phyloP scores from a whole-genome alignment of 2,113 vertebrate species.

The Barbus barbus region DNA sequence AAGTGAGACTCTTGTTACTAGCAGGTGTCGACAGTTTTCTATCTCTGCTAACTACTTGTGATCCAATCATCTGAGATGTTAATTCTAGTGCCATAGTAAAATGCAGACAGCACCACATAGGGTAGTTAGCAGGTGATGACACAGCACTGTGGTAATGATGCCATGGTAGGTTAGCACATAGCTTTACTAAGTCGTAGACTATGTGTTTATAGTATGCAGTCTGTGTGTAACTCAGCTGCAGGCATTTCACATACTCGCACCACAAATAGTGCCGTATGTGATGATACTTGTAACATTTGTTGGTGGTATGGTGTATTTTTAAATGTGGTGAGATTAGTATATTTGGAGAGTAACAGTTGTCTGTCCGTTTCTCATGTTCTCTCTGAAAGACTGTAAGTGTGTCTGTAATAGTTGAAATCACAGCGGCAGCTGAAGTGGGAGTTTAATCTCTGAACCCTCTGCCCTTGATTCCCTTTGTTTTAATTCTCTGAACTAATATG shows the following conservation, averaged over 20 bases:
- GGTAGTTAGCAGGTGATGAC: neutral
- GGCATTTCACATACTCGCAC: neutral
- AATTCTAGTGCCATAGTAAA: neutral
- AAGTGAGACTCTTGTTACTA: too few species aligned
- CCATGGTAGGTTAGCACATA: neutral
- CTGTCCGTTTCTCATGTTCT: neutral
- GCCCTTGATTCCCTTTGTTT: neutral
- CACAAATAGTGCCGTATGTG: conserved; percentile 19
- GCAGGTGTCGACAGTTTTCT: neutral
- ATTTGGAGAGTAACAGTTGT: neutral
- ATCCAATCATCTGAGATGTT: neutral
- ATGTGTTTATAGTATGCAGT: too few species aligned
- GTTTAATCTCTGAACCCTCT: neutral
- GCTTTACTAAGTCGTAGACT: too few species aligned
- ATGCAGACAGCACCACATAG: neutral
- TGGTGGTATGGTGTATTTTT: neutral
- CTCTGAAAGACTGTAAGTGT: neutral
- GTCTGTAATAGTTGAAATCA: neutral
- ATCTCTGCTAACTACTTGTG: neutral
- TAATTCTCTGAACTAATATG: neutral
- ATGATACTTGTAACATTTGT: conserved; percentile 10
- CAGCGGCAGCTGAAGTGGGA: neutral
- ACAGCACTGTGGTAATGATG: neutral
- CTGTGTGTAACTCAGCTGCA: too few species aligned
- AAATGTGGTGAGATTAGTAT: neutral